Evolutionary conservation across 2,113 vertebrate genomes (phyloP), one percentile per base, ranked within the genome.

Genomic region (Eurypyga helias): DNA sequence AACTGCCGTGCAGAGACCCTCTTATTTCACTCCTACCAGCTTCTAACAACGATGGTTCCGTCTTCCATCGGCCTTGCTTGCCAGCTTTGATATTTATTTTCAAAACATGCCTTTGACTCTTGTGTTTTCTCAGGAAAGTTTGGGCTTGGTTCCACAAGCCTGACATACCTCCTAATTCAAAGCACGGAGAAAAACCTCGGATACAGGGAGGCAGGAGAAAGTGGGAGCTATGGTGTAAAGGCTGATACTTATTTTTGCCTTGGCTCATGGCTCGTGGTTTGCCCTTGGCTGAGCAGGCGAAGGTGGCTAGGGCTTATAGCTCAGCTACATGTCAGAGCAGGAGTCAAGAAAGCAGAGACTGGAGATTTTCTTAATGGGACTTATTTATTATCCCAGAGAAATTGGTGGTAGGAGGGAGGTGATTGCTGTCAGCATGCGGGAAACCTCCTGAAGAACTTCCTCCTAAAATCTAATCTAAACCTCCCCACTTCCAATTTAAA

Each of bases 21-120:
- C 48, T 78, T 57, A 19, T 49, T 84, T 93, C 49, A 15, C 23
- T 92, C n/a, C 57, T 89, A 84, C 90, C 69, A 55, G 29, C 69
- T 87, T 87, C 77, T 84, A 61, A 84, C 65, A 92, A 82, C 52
- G 60, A 60, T 0, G 0, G 23, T 89, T 87, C 55, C 76, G 0
- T 95, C 86, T 87, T 78, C 87, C 57, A 13, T 92, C 19, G 6
- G 43, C 72, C 52, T 67, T 2, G 1, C 80, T 93, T 95, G 92
- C 55, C 95, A 95, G 76, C 72, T 61, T 71, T 82, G 89, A 76
- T 95, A 83, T 94, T 93, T 96, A 94, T 97, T 97, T 87, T 93
- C 80, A 77, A 93, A 97, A 92, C 86, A 94, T 87, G 86, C 38
- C 83, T 97, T 93, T 78, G 90, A 83, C 83, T 94, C 71, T 67